phyloP scores from a whole-genome alignment of 2,113 vertebrate species.

The Etheostoma spectabile region DNA sequence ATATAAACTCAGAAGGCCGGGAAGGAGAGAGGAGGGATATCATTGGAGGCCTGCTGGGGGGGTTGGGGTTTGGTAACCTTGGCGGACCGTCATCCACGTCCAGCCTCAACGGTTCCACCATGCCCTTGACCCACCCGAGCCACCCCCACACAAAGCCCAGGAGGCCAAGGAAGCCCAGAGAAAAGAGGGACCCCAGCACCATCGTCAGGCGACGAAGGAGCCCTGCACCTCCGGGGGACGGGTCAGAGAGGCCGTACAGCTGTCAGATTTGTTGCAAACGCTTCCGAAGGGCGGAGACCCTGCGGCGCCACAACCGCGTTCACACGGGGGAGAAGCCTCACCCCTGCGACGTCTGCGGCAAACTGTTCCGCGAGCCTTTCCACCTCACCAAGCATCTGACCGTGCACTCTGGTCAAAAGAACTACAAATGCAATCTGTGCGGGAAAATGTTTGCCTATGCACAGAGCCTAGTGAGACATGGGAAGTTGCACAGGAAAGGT shows the following conservation, averaged over 20 bases:
- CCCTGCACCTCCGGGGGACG: constrained; percentile 70
- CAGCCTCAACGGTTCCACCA: constrained; percentile 80
- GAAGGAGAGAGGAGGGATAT: constrained; percentile 84
- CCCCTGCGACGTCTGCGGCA: constrained; percentile 84
- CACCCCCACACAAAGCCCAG: constrained; percentile 79
- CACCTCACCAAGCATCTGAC: constrained; percentile 86
- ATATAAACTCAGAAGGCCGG: constrained; percentile 78
- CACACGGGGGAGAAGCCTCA: constrained; percentile 83
- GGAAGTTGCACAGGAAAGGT: constrained; percentile 82
- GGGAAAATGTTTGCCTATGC: constrained; percentile 87
- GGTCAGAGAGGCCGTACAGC: constrained; percentile 88
- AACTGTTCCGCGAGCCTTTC: constrained; percentile 86
- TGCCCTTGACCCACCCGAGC: constrained; percentile 82
- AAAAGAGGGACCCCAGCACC: constrained; percentile 79
- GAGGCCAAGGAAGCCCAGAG: constrained; percentile 81
- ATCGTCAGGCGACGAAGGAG: constrained; percentile 75
- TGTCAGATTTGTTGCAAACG: constrained; percentile 89
- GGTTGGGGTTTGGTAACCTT: constrained; percentile 82
- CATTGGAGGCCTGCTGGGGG: constrained; percentile 84
- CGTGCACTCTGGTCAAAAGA: constrained; percentile 86
- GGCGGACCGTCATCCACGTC: constrained; percentile 78
- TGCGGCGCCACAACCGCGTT: constrained; percentile 81
- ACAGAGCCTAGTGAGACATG: constrained; percentile 85
- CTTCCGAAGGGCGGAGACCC: constrained; percentile 79
- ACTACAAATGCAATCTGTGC: constrained; percentile 86